Evolutionary conservation across 2,888 invertebrate species (phyloP), one percentile per base, ranked within the genome.

Genomic region (Apamea epomidion): DNA sequence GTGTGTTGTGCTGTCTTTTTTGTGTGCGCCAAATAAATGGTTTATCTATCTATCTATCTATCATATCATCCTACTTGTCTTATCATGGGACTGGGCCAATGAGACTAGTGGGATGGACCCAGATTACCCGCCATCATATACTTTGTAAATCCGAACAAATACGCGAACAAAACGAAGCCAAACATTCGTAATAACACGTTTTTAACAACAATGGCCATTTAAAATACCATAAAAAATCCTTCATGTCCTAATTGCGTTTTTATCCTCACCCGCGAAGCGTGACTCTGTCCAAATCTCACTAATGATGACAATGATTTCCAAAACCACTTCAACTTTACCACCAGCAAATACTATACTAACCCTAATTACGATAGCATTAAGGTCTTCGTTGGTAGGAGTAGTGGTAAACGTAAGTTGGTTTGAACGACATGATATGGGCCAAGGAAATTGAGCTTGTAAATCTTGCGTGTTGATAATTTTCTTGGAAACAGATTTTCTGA

Each of bases 261-360:
- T 93, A 94, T 94, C 93, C 91, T 91, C 88, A 90, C 86, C 90
- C 91, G 90, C 89, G 84, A 89, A 93, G 92, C 95, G 94, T 94
- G 92, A 94, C 94, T 92, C 88, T 91, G 93, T 94, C 94, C 94
- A 94, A 95, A 95, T 92, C 90, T 85, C 88, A 91, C 92, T 94
- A 94, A 94, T 94, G 92, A 93, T 93, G 92, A 91, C 93, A 90
- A 92, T 92, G 91, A 93, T 92, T 93, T 88, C 29, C 25, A n/a
- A 81, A 86, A 82, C 85, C 73, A 84, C 16, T 58, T 76, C 71
- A 81, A 21, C 7, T n/a, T 58, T 77, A 71, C 64, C 32, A 54
- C 8, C 45, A n/a, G 1, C 0, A 32, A 74, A 80, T 29, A 25
- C 1, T 7, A 79, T 25, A 68, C 14, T 32, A 21, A 21, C 4